Evolutionary conservation across 35 echinoderm and acorn worm genomes (phyloP), one percentile per base, ranked within the genome.

Genomic region (Acanthaster planci): DNA sequence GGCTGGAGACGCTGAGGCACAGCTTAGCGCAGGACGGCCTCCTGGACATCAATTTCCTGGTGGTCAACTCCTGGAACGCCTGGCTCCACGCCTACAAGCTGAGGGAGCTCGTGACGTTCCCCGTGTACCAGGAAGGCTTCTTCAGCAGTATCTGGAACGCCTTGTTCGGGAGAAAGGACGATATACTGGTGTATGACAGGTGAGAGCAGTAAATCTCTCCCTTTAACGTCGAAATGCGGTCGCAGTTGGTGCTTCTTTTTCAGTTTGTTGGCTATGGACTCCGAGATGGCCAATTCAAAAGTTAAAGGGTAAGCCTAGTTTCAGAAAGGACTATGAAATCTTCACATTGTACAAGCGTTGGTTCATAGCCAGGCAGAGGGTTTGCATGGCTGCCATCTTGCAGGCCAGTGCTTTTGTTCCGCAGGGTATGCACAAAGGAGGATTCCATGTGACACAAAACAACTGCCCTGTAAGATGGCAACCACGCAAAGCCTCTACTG

Each of bases 151-250:
- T 93, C 7, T 93, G 91, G 91, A 78, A 55, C 21, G 21, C n/a
- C 55, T 72, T 93, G 32, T 15, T 57, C 18, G 91, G 91, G 8
- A 36, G 16, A 0, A 93, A 93, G 77, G 91, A 93, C 16, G 91
- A 93, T 51, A 77, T 93, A 55, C 80, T 93, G 12, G 64, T 93
- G 14, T 93, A 89, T 84, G 91, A 93, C 42, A 93, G 91, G 91
- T 89, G 78, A 79, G 83, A 50, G 30, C n/a, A n/a, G n/a, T n/a
- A n/a, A n/a, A n/a, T n/a, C 9, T 37, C n/a, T 15, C 21, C 53
- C 19, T 10, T 22, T 77, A 77, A 17, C 15, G 34, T 77, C 15
- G 76, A 40, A 40, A 50, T 39, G 36, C 9, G 6, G 14, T 39
- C 80, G 59, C 26, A n/a, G 26, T n/a, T n/a, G 59, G 14, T 54